Evolutionary conservation across 2,888 invertebrate species (phyloP).

Genomic region (Thymelicus sylvestris): DNA sequence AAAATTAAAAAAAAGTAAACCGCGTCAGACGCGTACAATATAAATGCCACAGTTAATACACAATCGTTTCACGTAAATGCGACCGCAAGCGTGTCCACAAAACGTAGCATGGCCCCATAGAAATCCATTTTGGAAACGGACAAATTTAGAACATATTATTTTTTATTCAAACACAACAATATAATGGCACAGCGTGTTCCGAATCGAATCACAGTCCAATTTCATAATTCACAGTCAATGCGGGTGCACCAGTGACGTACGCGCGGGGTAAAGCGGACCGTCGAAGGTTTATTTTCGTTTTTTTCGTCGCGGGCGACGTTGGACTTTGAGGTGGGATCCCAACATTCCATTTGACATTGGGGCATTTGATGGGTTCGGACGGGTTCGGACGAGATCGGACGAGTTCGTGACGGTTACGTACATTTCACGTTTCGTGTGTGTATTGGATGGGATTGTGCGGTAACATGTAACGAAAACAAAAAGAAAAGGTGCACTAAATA

Average conservation of each 20-base stretch:
- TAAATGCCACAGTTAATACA: constrained; percentile 79
- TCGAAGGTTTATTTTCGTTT: constrained; percentile 76
- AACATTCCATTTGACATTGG: constrained; percentile 71
- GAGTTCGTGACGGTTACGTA: constrained; percentile 55
- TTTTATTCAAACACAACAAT: constrained; percentile 38
- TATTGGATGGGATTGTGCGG: constrained; percentile 81
- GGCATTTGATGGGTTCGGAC: constrained; percentile 44
- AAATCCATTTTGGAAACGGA: constrained; percentile 35
- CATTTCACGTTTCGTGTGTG: constrained; percentile 59
- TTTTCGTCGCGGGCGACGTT: constrained; percentile 83
- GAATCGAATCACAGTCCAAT: constrained; percentile 77
- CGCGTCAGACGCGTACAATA: constrained; percentile 60
- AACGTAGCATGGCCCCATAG: constrained; percentile 46
- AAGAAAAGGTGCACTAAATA: constrained; percentile 84
- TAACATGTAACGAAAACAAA: constrained; percentile 83
- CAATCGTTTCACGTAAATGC: constrained; percentile 57
- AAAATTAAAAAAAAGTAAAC: constrained; percentile 50
- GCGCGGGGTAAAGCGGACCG: constrained; percentile 29
- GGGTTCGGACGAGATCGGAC: constrained; percentile 46
- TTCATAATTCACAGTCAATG: constrained; percentile 54
- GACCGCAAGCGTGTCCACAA: constrained; percentile 37
- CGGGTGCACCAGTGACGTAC: constrained; percentile 40
- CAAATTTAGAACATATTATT: constrained; percentile 27
- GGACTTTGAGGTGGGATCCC: constrained; percentile 80
- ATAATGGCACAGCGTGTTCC: constrained; percentile 47